Evolutionary conservation across 2,888 invertebrate genomes (phyloP).

Genomic region (Zygaena filipendulae): DNA sequence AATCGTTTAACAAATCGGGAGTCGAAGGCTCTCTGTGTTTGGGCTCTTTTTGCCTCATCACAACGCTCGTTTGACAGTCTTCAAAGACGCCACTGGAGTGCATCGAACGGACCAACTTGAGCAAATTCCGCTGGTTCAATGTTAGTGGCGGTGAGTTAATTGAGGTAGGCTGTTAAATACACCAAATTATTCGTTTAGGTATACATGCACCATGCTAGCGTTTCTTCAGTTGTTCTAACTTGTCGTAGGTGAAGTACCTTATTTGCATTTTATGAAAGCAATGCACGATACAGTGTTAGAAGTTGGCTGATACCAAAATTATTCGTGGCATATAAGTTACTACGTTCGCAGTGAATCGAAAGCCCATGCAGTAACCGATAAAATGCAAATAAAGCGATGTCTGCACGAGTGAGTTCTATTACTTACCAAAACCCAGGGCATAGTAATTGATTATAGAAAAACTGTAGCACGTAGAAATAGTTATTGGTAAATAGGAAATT

Average conservation of each 20-base stretch:
- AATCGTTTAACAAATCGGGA: constrained; percentile 69
- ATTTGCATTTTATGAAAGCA: constrained; percentile 68
- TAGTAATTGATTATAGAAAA: too few species aligned
- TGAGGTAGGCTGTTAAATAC: constrained; percentile 66
- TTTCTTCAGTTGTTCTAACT: too few species aligned
- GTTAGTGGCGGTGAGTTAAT: constrained; percentile 66
- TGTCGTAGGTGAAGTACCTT: constrained; percentile 20
- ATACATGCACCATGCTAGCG: constrained; percentile 60
- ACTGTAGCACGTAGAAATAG: too few species aligned
- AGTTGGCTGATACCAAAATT: too few species aligned
- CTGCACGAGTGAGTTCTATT: constrained; percentile 30
- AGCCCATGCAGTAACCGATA: constrained; percentile 65
- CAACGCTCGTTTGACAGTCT: constrained; percentile 60
- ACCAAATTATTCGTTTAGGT: constrained; percentile 50
- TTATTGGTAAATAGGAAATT: too few species aligned
- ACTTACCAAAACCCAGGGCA: too few species aligned
- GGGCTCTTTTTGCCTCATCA: constrained; percentile 60
- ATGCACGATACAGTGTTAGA: too few species aligned
- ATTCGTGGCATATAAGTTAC: constrained; percentile 32
- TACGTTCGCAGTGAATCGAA: constrained; percentile 39
- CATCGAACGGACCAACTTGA: constrained; percentile 68
- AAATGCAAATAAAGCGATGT: constrained; percentile 67
- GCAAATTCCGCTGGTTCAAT: constrained; percentile 67
- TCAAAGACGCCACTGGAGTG: constrained; percentile 67
- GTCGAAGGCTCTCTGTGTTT: constrained; percentile 62